phyloP scores from a whole-genome alignment of 2,797 vertebrate species.

The Acrossocheilus wenchowensis region DNA sequence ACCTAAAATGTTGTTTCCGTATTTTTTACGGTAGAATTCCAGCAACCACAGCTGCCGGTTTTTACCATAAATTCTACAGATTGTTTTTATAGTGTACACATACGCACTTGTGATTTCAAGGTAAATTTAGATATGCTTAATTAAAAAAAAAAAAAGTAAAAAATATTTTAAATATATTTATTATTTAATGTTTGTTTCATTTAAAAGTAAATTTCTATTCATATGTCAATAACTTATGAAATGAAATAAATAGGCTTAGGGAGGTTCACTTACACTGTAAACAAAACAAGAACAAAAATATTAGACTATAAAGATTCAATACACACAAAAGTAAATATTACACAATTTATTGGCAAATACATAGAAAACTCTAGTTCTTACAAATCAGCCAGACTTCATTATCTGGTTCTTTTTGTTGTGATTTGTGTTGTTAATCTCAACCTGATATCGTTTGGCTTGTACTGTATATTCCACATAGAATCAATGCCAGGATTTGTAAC shows the following conservation, averaged over 20 bases:
- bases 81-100: no score
- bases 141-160: no score
- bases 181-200: no score
- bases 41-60: no score
- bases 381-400: not conserved
- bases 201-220: not conserved
- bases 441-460: not conserved
- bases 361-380: not conserved
- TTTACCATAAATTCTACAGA: no score
- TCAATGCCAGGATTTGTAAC: not conserved
- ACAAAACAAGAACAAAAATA: not conserved
- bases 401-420: not conserved
- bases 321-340: not conserved
- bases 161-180: no score
- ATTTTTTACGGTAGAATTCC: no score
- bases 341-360: not conserved
- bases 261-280: not conserved
- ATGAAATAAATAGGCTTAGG: not conserved
- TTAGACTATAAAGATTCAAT: not conserved
- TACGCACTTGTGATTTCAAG: not conserved
- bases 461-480: not conserved
- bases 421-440: not conserved
- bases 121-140: not conserved
- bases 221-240: not conserved
- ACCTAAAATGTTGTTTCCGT: no score